Base-by-base conservation (phyloP, 2,888 invertebrate species). In the Sylvicola fuscatus region DNA sequence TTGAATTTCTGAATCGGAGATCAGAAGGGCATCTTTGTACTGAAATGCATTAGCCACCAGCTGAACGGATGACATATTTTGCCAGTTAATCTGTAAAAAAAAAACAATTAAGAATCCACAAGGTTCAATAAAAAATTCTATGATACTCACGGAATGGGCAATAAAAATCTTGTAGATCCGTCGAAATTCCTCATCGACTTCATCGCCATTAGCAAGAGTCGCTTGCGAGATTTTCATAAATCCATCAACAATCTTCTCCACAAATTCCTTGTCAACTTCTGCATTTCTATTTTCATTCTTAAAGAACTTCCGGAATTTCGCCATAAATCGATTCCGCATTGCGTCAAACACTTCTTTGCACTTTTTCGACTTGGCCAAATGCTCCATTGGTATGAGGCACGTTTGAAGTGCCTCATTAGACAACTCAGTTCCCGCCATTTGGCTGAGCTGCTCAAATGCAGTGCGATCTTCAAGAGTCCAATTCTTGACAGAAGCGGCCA, bases 111-210 rank as follows among this genome's bases (percentile, higher is more conserved):
- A 28, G n/a, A 17, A 5, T 29, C 5, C 26, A 10, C 21, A 2
- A 27, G 32, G 32, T 14, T 14, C 2, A 15, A 13, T 8, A 29
- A 29, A 29, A 16, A 36, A 11, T 14, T n/a, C 17, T 3, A 13
- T n/a, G n/a, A 13, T 8, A 35, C 45, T 45, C 43, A 56, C 57
- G 44, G 56, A 54, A 39, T 56, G 47, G 8, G 52, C 52, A 33
- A 58, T 52, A 39, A 51, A 58, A 33, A 56, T 53, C 40, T 56
- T 56, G 39, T 49, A 53, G 4, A 57, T 50, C 15, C 51, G 49
- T 2, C 51, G 43, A 34, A 56, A 51, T 27, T 50, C 39, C 11
- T 56, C 55, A 39, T 54, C 47, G 2, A 47, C 29, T 15, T 43
- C 39, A 3, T 38, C 28, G 4, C 29, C 12, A 27, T 41, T 45